Base-by-base conservation (phyloP, 2,113 vertebrate species). In the Salvator merianae region DNA sequence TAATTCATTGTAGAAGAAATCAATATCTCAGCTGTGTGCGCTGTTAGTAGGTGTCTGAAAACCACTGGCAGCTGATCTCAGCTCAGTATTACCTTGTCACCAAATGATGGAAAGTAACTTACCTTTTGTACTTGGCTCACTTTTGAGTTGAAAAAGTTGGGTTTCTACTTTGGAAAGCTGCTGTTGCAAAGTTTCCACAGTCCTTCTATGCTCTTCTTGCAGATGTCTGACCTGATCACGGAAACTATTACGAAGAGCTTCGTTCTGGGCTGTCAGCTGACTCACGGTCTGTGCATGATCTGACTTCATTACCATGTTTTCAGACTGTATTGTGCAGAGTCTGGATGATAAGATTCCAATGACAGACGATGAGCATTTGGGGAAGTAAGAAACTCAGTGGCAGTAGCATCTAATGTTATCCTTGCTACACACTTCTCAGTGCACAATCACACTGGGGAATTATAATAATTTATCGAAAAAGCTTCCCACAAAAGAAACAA, bases 141-240 rank as follows among this genome's bases (percentile, higher is more conserved):
- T 98, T 95, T 97, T 98, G 78, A 97, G 94, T 86, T 96, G 97
- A 92, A 98, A 99, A 30, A 99, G 97, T 65, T 99, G 98, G 62
- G 96, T 87, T 95, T 99, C 98, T 76, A 99, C 95, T 36, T 96
- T 95, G 75, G 95, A 95, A 72, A 99, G 95, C 62, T 99, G 98
- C 76, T 97, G 95, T 90, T 99, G 99, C 88, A 99, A 94, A 0
- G 97, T 98, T 92, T 99, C 98, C 80, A 99, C 94, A 0, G 98
- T 99, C 85, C 97, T 96, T 82, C 97, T 95, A 93, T 99, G 98
- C 79, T 99, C 98, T 9, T 99, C 98, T 89, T 99, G 98, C 80
- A 98, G 88, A 81, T 97, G 97, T 83, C 97, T 97, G 79, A 97
- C 90, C 93, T 99, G 98, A 84, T 99, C 98, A 63, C 97, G 96